phyloP scores from a whole-genome alignment of 2,113 vertebrate species.

The Ibidorhyncha struthersii region DNA sequence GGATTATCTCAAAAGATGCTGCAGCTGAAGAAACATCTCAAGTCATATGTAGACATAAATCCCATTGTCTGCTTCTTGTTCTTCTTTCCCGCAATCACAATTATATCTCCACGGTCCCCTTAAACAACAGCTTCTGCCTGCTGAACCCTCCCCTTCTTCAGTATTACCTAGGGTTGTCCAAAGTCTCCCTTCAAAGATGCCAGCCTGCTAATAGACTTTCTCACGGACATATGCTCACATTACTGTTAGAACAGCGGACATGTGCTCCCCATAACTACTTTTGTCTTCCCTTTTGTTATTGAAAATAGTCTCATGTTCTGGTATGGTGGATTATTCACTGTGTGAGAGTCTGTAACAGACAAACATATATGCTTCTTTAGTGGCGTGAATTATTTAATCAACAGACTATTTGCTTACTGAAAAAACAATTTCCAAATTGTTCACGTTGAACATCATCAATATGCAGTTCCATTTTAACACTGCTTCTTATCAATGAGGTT shows the following conservation, averaged over 20 bases:
- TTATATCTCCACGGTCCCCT: neutral
- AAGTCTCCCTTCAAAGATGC: neutral
- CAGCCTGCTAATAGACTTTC: neutral
- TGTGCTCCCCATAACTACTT: no score
- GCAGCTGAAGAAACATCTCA: neutral
- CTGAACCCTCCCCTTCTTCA: neutral
- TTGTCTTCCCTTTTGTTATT: neutral
- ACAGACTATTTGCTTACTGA: neutral
- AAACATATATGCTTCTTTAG: neutral
- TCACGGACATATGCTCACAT: neutral
- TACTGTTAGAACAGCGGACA: neutral
- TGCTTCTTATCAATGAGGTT: neutral
- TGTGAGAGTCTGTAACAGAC: neutral
- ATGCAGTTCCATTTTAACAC: neutral
- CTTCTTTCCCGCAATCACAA: neutral
- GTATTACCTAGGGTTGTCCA: neutral
- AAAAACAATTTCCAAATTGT: neutral
- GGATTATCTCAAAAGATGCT: neutral
- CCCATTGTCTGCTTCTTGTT: neutral
- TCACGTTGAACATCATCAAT: neutral
- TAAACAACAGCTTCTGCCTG: neutral
- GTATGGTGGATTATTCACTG: neutral
- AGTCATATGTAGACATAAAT: neutral
- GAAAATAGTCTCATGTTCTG: neutral
- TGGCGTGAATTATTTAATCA: neutral